Conservation (phyloP, 2,113 vertebrate species). For the Cololabis saira region DNA sequence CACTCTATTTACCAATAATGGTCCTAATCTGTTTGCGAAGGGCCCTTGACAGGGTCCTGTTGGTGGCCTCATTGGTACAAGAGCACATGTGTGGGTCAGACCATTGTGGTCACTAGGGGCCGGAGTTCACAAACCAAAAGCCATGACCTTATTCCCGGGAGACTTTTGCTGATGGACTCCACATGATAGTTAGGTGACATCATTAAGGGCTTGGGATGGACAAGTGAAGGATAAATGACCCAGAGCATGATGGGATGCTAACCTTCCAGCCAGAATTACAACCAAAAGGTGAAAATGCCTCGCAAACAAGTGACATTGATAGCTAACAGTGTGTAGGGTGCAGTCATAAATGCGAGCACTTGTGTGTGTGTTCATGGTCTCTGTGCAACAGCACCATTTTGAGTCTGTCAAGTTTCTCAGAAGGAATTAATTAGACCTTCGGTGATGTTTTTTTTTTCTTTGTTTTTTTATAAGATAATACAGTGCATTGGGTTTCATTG, state of each 20-base stretch:
- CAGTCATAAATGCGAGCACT: not conserved
- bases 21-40: constrained; percentile 69
- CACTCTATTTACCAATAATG: constrained; percentile 69
- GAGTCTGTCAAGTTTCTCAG: too few species aligned
- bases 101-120: constrained; percentile 64
- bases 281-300: not conserved
- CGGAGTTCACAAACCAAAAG: constrained; percentile 61
- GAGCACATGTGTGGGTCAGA: constrained; percentile 64
- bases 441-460: too few species aligned
- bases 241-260: constrained; percentile 3
- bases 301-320: not conserved
- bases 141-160: constrained; percentile 72
- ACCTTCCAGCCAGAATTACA: not conserved
- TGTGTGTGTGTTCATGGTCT: too few species aligned
- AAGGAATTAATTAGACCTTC: too few species aligned
- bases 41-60: constrained; percentile 59
- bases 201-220: constrained; percentile 47
- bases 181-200: constrained; percentile 58
- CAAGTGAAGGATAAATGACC: constrained; percentile 40
- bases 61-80: constrained; percentile 61
- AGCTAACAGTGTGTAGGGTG: constrained; percentile 4
- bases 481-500: too few species aligned
- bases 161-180: constrained; percentile 59
- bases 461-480: too few species aligned
- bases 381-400: too few species aligned